These are phyloP conservation scores for Drosophila cognata DNA, from an alignment of 2,888 invertebrate genomes.

Conservation along the genomic window DNA sequence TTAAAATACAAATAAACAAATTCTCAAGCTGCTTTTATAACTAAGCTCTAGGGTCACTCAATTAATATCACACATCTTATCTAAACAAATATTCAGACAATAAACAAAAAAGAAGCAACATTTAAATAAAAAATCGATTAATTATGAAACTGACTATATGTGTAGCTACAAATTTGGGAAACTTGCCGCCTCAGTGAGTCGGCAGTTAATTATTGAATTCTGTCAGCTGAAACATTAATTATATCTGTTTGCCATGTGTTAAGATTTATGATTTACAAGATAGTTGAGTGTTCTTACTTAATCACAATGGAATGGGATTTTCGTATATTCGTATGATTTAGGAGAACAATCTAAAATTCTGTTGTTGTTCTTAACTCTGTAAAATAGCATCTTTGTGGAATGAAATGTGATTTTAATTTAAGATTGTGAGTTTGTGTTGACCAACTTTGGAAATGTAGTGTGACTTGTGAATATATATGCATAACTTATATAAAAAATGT, in stretches of 20 bases:
- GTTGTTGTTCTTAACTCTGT: neutral
- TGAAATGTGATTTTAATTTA: neutral
- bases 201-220: constrained; percentile 54
- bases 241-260: constrained; percentile 39
- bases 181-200: constrained; percentile 40
- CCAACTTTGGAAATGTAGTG: neutral
- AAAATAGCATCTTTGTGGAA: neutral
- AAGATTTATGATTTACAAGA: constrained; percentile 65
- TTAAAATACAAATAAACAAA: constrained; percentile 1
- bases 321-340: neutral
- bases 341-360: neutral
- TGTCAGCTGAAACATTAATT: constrained; percentile 54
- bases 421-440: neutral
- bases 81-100: constrained; percentile 49
- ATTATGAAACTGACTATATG: constrained; percentile 42
- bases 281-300: constrained; percentile 50
- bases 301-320: constrained; percentile 50
- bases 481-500: neutral
- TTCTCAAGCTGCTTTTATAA: constrained; percentile 14
- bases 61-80: constrained; percentile 41
- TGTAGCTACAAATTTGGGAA: constrained; percentile 42
- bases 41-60: constrained; percentile 23
- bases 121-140: constrained; percentile 57
- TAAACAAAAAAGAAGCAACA: neutral
- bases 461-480: neutral